phyloP scores from a whole-genome alignment of 1,140 invertebrate genomes.

The Drosophila santomea region DNA sequence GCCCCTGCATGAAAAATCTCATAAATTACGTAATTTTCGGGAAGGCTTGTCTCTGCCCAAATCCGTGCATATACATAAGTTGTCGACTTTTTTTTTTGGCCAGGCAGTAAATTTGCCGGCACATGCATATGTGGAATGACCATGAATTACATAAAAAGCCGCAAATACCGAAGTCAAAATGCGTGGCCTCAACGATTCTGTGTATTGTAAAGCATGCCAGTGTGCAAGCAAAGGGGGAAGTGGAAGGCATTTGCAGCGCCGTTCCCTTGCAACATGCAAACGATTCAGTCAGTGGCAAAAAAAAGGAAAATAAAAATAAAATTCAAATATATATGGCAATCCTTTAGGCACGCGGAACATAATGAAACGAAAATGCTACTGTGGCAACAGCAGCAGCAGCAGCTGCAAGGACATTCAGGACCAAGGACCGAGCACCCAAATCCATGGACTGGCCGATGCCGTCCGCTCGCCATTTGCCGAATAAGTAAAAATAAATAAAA shows the following conservation, averaged over 20 bases:
- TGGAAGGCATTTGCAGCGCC: conserved; percentile 48
- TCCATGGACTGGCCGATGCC: conserved; percentile 45
- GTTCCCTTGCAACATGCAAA: conserved; percentile 55
- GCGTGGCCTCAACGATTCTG: conserved; percentile 65
- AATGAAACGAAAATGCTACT: conserved; percentile 82
- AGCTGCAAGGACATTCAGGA: conserved; percentile 48
- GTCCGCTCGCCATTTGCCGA: conserved; percentile 42
- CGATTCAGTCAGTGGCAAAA: conserved; percentile 38
- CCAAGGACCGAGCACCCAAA: conserved; percentile 11
- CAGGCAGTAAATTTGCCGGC: conserved; percentile 55
- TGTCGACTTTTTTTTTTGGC: conserved; percentile 10
- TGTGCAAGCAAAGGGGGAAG: conserved; percentile 16
- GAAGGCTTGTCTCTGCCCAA: conserved; percentile 63
- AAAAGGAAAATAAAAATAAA: conserved; percentile 15
- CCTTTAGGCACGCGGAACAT: conserved; percentile 79
- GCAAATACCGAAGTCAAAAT: conserved; percentile 83
- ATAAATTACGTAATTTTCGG: conserved; percentile 81
- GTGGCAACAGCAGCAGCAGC: conserved; percentile 49
- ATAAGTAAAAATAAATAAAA: conserved; percentile 81
- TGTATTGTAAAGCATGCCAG: conserved; percentile 58
- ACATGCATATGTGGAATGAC: conserved; percentile 61
- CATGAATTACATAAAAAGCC: conserved; percentile 83
- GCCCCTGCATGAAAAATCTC: conserved; percentile 57
- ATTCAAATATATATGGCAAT: conserved; percentile 81
- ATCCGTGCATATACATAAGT: conserved; percentile 53